Percentiles rank a stretch among this genome's conserved stretches.
Conservation (phyloP, 2,888 invertebrate genomes). For the Drosophila incognita region DNA sequence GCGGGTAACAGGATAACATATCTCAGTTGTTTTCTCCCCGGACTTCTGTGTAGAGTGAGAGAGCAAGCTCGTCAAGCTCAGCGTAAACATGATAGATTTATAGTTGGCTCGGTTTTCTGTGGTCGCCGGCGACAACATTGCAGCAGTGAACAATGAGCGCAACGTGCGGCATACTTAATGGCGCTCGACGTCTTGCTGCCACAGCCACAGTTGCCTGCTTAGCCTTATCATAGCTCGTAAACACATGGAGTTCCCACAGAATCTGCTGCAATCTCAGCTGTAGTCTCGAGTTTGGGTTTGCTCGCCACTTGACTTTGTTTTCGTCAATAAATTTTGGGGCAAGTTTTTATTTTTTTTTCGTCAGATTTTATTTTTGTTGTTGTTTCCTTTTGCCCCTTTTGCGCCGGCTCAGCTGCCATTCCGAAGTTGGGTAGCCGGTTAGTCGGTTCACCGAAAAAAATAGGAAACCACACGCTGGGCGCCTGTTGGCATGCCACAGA, state of each 20-base stretch:
- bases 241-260: conserved; percentile 62
- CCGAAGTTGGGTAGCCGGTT: conserved; percentile 24
- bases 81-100: conserved; percentile 77
- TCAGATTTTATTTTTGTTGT: not conserved
- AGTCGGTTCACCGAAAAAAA: not conserved
- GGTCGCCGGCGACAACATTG: conserved; percentile 65
- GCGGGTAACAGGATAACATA: conserved; percentile 12
- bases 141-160: conserved; percentile 36
- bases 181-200: conserved; percentile 27
- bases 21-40: conserved; percentile 15
- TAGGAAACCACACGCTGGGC: conserved; percentile 64
- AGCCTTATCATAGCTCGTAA: conserved; percentile 74
- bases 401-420: conserved; percentile 48
- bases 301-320: conserved; percentile 74
- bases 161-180: conserved; percentile 73
- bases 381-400: conserved; percentile 12
- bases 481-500: conserved; percentile 68
- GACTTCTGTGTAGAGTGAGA: conserved; percentile 39
- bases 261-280: conserved; percentile 55
- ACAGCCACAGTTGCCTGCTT: conserved; percentile 30
- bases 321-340: conserved; percentile 74
- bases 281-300: conserved; percentile 32
- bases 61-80: conserved; percentile 66
- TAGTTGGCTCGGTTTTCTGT: conserved; percentile 66
- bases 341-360: conserved; percentile 35